Conservation (phyloP, 2,888 invertebrate genomes). For the Pyrocoelia pectoralis region DNA sequence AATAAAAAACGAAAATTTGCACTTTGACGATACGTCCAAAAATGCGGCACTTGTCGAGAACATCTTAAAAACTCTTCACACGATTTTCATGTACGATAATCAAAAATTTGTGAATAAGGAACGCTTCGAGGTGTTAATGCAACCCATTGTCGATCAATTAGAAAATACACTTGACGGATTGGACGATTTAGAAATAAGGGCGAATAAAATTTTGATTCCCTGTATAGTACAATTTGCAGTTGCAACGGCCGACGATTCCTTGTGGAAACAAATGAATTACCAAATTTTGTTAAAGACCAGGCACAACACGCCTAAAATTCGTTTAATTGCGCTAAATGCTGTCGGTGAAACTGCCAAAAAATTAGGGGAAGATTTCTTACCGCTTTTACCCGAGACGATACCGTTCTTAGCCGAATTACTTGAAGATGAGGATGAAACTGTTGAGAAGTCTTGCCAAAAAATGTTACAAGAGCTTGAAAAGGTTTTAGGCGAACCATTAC, state of each 20-base stretch:
- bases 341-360: slow-evolving; percentile 82
- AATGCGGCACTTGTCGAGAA: slow-evolving; percentile 72
- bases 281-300: slow-evolving; percentile 89
- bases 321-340: slow-evolving; percentile 75
- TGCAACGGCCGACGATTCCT: slow-evolving; percentile 82
- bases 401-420: slow-evolving; percentile 93
- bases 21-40: slow-evolving; percentile 65
- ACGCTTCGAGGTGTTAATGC: slow-evolving; percentile 83
- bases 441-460: slow-evolving; percentile 81
- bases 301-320: slow-evolving; percentile 76
- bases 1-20: slow-evolving; percentile 63
- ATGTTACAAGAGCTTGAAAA: slow-evolving; percentile 86
- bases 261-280: slow-evolving; percentile 92
- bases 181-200: slow-evolving; percentile 67
- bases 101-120: slow-evolving; percentile 86
- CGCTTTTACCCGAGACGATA: slow-evolving; percentile 90
- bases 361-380: slow-evolving; percentile 87
- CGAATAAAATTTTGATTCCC: slow-evolving; percentile 71
- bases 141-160: slow-evolving; percentile 88
- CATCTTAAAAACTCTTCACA: slow-evolving; percentile 77
- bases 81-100: slow-evolving; percentile 83
- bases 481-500: slow-evolving; percentile 88
- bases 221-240: slow-evolving; percentile 85
- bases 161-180: slow-evolving; percentile 77
- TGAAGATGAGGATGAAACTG: slow-evolving; percentile 86